These are phyloP conservation scores for Actinia tenebrosa DNA, from an alignment of 64 coral and sea anemone genomes.

Conservation along the genomic window DNA sequence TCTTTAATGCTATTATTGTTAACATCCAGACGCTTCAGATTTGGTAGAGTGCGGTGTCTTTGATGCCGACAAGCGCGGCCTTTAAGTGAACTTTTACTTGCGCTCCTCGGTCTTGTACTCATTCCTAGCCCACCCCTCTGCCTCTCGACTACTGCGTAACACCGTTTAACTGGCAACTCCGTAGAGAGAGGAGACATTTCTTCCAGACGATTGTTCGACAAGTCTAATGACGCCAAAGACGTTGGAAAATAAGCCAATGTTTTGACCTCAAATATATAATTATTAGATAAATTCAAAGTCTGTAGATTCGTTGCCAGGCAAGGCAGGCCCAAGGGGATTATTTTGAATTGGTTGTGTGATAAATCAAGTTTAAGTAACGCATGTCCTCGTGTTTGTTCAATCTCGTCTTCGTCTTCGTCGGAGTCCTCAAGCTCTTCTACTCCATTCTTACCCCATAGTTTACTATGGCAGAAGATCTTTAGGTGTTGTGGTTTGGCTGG, in stretches of 20 bases:
- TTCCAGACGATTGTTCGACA: conserved; percentile 73
- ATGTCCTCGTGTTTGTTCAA: conserved; percentile 57
- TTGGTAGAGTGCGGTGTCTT: conserved; percentile 56
- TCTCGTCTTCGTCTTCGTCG: conserved; percentile 86
- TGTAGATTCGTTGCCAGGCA: conserved; percentile 81
- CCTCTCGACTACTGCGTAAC: conserved; percentile 57
- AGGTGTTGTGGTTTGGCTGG: conserved; percentile 50
- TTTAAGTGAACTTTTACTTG: conserved; percentile 14
- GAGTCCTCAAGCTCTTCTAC: conserved; percentile 86
- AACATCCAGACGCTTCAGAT: conserved; percentile 81
- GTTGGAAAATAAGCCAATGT: conserved; percentile 71
- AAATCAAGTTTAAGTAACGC: conserved; percentile 85
- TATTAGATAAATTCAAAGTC: conserved; percentile 88
- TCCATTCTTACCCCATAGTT: conserved; percentile 69
- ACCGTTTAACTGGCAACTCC: conserved; percentile 22
- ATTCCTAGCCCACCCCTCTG: conserved; percentile 31
- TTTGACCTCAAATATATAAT: conserved; percentile 56
- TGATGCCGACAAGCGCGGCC: conserved; percentile 70
- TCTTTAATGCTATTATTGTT: conserved; percentile 77
- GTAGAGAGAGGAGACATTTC: conserved; percentile 43
- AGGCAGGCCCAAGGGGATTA: conserved; percentile 70
- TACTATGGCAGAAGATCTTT: conserved; percentile 85
- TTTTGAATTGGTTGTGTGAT: conserved; percentile 61
- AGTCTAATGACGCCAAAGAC: conserved; percentile 73
- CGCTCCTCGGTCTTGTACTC: conserved; percentile 32